A percentile compares a stretch with the other conserved stretches of the same genome.
Conservation (phyloP, 2,888 invertebrate species). For the Cephus sareptanus region DNA sequence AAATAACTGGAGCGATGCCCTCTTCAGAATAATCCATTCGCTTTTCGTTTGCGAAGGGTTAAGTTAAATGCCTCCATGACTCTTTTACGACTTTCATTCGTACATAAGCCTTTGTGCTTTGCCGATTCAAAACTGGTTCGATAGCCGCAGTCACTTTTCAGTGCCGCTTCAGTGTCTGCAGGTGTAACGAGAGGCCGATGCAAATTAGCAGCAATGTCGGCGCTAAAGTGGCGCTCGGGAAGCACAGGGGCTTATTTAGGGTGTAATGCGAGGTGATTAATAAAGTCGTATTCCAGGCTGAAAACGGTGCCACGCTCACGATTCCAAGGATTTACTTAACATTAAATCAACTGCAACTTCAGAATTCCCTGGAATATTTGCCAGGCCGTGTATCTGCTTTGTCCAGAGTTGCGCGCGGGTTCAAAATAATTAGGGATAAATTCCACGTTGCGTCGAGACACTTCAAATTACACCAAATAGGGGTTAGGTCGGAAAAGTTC, state of each 20-base stretch:
- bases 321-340: not conserved
- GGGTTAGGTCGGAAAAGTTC: not conserved
- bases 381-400: not conserved
- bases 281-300: conserved; percentile 23
- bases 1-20: not conserved
- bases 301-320: conserved; percentile 19
- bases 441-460: not conserved
- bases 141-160: not conserved
- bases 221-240: conserved; percentile 9
- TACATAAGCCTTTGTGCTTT: not conserved
- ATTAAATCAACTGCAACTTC: not conserved
- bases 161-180: not conserved
- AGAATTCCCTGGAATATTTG: not conserved
- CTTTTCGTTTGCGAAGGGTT: not conserved
- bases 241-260: conserved; percentile 29
- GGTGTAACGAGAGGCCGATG: conserved; percentile 9
- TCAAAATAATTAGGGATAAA: not conserved
- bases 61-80: not conserved
- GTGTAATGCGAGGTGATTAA: conserved; percentile 33
- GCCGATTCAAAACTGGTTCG: not conserved
- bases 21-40: not conserved
- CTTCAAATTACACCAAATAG: not conserved
- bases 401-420: not conserved
- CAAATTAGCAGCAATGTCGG: conserved; percentile 5
- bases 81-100: not conserved